Base-by-base conservation (phyloP, 2,797 vertebrate species). In the Enteromius treurensis region DNA sequence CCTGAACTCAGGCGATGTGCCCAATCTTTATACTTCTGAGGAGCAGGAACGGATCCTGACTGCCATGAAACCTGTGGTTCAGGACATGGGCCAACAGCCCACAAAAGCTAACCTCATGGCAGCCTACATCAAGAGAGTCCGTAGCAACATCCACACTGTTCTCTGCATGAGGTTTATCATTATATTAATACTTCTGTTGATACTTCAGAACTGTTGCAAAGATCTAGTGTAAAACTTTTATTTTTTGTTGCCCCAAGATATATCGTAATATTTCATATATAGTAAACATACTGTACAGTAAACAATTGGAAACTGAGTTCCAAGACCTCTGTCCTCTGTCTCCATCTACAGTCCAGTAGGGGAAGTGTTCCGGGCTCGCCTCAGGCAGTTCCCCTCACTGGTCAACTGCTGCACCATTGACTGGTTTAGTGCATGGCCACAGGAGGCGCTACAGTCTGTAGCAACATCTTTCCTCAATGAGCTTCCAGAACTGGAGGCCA, bases 361-460 rank as follows among this genome's bases (percentile, higher is more conserved):
- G 86, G 97, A 99, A 86, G 91, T 96, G 77, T 98, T 98, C 90
- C 94, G 95, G 1, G 94, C 96, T 14, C 92, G 94, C 32, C 89
- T 98, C 85, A 95, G 97, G 82, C 97, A 98, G 92, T 98, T 99
- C 88, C 97, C 97, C 34, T 68, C 78, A 42, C 49, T 98, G 1
- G 96, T 98, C 88, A 98, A 95, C 71, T 98, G 96, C 92, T 97
- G 97, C 69, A 98, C 97, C 37, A 97, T 98, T 5, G 96, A 98
- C 92, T 99, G 98, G 97, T 99, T 98, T 93, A 96, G 93, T 0
- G 91, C 96, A 83, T 99, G 97, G 97, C 96, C 97, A n/a, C 85
- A 95, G 32, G 97, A 98, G 91, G 97, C 97, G 26, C 92, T 99
- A 84, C 90, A 95, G 74, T 96, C 95, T 0, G 95, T 99, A 69